These are phyloP conservation scores for Drosophila obscura DNA, from an alignment of 1,140 invertebrate genomes.

Conservation along the genomic window DNA sequence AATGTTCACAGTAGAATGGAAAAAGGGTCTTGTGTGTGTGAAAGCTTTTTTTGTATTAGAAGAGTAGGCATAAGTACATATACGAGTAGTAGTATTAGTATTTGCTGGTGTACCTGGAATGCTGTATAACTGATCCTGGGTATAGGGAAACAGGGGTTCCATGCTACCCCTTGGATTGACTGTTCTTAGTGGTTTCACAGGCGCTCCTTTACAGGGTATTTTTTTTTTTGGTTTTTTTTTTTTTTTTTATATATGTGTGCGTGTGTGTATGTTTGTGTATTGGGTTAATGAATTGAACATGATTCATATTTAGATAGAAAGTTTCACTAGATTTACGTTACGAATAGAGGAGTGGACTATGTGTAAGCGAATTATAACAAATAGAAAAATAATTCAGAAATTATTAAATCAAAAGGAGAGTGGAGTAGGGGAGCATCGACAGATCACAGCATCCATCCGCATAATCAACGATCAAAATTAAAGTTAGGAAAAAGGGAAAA, in stretches of 20 bases:
- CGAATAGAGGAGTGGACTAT: not conserved
- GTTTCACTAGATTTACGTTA: conserved; percentile 1
- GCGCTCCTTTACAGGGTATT: conserved; percentile 84
- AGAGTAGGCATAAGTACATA: too few relatives aligned
- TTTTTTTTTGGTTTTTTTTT: not conserved
- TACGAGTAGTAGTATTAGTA: conserved; percentile 21
- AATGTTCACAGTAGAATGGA: too few relatives aligned
- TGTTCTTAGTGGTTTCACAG: conserved; percentile 87
- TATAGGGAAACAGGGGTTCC: conserved; percentile 85
- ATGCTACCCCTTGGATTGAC: conserved; percentile 85
- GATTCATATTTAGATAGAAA: conserved; percentile 44
- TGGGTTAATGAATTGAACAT: conserved; percentile 48
- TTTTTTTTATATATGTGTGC: not conserved
- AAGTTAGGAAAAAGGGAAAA: too few relatives aligned
- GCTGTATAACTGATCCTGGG: conserved; percentile 86
- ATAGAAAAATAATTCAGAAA: too few relatives aligned
- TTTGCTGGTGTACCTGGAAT: conserved; percentile 85
- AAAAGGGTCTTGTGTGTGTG: too few relatives aligned
- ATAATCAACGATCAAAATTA: too few relatives aligned
- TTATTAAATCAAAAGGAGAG: too few relatives aligned
- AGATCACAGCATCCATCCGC: too few relatives aligned
- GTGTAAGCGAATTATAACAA: too few relatives aligned
- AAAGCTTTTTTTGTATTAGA: too few relatives aligned
- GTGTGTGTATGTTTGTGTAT: conserved; percentile 14
- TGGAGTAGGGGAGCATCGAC: too few relatives aligned